Conservation (phyloP, 2,888 invertebrate species). For the Ctena decussata region DNA sequence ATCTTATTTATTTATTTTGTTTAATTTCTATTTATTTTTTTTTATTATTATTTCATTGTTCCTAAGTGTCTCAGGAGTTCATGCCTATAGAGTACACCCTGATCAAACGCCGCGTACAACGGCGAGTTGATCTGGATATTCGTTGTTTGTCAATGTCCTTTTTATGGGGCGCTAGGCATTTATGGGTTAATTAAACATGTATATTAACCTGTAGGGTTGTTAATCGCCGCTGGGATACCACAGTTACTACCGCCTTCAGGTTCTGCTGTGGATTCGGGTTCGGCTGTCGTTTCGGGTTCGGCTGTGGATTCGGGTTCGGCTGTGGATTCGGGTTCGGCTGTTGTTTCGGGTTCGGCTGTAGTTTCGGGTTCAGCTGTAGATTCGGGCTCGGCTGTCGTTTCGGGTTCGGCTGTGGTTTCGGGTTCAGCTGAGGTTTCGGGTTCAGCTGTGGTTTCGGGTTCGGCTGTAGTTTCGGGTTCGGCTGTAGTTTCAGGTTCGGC, state of each 20-base stretch:
- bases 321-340: conserved; percentile 46
- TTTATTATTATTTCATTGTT: too few relatives aligned
- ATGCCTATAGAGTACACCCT: too few relatives aligned
- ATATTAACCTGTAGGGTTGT: too few relatives aligned
- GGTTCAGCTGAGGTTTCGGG: conserved; percentile 54
- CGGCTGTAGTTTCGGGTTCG: neutral
- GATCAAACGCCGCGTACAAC: too few relatives aligned
- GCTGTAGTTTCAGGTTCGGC: neutral
- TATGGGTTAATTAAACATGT: too few relatives aligned
- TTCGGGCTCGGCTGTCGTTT: conserved; percentile 24
- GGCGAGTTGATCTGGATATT: too few relatives aligned
- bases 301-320: conserved; percentile 73
- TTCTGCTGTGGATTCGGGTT: conserved; percentile 31
- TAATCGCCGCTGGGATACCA: too few relatives aligned
- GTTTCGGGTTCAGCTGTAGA: conserved; percentile 37
- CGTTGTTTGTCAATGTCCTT: too few relatives aligned
- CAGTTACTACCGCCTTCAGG: conserved; percentile 75
- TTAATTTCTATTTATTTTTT: too few relatives aligned
- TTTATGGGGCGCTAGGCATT: too few relatives aligned
- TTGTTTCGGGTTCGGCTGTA: conserved; percentile 80
- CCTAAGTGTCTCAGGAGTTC: too few relatives aligned
- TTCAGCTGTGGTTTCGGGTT: neutral
- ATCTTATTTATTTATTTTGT: too few relatives aligned
- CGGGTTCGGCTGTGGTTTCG: neutral
- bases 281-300: conserved; percentile 33